Evolutionary conservation across 2,888 invertebrate species (phyloP).

Genomic region (Bimastos eiseni): DNA sequence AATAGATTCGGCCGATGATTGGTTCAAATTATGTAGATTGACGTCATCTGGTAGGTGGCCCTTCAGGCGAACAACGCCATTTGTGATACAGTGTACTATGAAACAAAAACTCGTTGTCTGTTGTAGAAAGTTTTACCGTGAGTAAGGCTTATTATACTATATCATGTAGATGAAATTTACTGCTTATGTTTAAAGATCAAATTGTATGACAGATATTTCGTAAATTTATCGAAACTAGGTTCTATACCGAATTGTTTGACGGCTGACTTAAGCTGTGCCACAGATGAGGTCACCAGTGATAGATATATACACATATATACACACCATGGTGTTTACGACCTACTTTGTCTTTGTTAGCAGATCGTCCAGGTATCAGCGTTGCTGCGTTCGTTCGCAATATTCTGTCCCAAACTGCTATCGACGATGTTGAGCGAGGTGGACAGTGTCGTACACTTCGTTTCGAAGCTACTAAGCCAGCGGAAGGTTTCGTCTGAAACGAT

Average conservation of each 20-base stretch:
- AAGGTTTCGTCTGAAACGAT: conserved; percentile 34
- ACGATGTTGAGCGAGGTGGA: conserved; percentile 57
- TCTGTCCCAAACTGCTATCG: neutral
- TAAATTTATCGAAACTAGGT: neutral
- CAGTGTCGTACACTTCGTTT: conserved; percentile 45
- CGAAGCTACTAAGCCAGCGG: conserved; percentile 40
- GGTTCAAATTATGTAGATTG: conserved; percentile 22
- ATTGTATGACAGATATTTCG: neutral
- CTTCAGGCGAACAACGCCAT: neutral
- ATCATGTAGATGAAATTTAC: neutral
- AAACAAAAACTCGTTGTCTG: neutral
- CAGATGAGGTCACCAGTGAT: neutral
- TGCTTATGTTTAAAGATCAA: neutral
- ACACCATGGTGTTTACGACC: neutral
- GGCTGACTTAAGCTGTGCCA: neutral
- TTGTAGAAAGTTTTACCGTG: conserved; percentile 21
- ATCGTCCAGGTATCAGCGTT: conserved; percentile 1
- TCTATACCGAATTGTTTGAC: neutral
- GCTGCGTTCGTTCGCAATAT: neutral
- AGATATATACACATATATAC: too few species aligned
- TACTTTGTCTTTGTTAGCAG: conserved; percentile 16
- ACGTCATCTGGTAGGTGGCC: neutral
- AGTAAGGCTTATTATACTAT: neutral
- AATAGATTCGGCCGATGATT: conserved; percentile 32
- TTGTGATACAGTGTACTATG: neutral